These are phyloP conservation scores for Monarcha castaneiventris DNA, from an alignment of 2,113 vertebrate genomes.

Conservation along the genomic window DNA sequence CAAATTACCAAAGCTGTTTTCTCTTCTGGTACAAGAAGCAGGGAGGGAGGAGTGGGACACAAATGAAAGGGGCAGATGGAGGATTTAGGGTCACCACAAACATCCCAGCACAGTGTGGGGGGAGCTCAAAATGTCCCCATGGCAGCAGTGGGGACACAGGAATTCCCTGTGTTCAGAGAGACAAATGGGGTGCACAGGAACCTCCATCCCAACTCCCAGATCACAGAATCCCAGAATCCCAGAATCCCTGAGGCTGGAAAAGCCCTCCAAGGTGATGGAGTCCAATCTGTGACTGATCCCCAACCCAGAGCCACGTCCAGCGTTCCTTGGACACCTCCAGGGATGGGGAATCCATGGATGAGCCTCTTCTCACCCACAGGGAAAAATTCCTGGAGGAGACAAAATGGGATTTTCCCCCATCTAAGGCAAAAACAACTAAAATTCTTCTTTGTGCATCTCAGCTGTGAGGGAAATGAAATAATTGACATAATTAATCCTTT, in stretches of 20 bases:
- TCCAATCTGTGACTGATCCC: not conserved
- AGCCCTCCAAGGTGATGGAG: not conserved
- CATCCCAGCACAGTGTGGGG: not conserved
- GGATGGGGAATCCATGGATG: not conserved
- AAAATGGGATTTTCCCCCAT: not conserved
- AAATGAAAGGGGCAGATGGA: not conserved
- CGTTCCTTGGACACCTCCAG: not conserved
- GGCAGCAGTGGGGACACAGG: not conserved
- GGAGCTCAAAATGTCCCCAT: not conserved
- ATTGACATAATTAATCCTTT: not conserved
- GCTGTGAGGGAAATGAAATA: not conserved
- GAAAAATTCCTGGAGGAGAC: not conserved
- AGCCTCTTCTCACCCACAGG: not conserved
- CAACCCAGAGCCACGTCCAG: not conserved
- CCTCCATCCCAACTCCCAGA: rapidly evolving
- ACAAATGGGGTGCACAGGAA: not conserved
- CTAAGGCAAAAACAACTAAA: not conserved
- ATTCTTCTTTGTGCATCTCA: not conserved
- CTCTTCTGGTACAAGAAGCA: not conserved
- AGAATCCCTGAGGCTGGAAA: not conserved
- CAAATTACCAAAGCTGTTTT: not conserved
- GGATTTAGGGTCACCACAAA: not conserved
- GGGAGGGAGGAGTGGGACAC: not conserved
- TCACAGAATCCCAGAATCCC: not conserved
- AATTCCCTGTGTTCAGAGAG: not conserved